Evolutionary conservation across 2,797 vertebrate species (phyloP), one percentile per base, ranked within the genome.

Genomic region (Pipistrellus kuhlii): DNA sequence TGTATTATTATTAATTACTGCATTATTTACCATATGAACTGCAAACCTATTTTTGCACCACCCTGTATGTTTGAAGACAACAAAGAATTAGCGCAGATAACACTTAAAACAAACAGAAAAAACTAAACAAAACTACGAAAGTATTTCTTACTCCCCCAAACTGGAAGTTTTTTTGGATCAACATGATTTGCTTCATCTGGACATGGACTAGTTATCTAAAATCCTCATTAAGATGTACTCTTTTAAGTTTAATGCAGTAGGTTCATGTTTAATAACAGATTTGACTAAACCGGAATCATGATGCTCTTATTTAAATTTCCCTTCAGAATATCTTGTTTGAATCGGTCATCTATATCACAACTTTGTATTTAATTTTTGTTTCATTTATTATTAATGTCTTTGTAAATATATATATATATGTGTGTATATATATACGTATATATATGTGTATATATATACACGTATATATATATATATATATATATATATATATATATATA

Each of bases 231-330:
- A 92, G 68, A 80, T 75, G 17, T 25, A 8, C 30, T 84, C 30
- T 88, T 88, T 93, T 30, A 81, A 59, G 51, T 81, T 89, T 69
- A 93, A 93, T 44, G 46, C 21, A 68, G 8, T 51, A 73, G 27
- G 17, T 64, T 55, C 75, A 55, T 30, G 72, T 68, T 84, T 84
- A 91, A 88, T 66, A 77, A 64, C 32, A 64, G 17, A 18, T 88
- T 73, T 85, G 48, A 80, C 48, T 59, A 66, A 91, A 68, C 17
- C 84, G 88, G 62, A 41, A 38, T 53, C 77, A 76, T 18, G 32
- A 53, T 13, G 18, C 41, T 75, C 69, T 72, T 69, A 82, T 57
- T 75, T 76, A 87, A 75, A 76, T 91, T 57, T 91, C 59, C 62
- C 68, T 59, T 44, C 69, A 44, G 35, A 62, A 69, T 44, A 77